These are phyloP conservation scores for Acanthornis magna DNA, from an alignment of 2,797 vertebrate genomes.

Conservation along the genomic window DNA sequence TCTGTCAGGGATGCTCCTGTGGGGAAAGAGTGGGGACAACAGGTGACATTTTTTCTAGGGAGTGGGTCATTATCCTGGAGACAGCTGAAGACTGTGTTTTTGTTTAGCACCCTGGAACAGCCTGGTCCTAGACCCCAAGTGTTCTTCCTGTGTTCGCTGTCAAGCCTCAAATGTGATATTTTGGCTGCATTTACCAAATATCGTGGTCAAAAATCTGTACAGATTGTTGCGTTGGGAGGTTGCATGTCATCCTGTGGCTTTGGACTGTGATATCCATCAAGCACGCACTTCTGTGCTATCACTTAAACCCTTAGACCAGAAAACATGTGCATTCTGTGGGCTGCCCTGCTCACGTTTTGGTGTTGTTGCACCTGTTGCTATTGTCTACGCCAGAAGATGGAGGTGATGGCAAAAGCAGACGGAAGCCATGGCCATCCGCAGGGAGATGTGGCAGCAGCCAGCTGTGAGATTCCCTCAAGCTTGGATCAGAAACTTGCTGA, in stretches of 20 bases:
- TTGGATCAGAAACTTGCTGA: neutral
- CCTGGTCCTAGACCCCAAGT: neutral
- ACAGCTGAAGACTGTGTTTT: neutral
- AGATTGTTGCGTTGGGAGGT: neutral
- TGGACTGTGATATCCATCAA: neutral
- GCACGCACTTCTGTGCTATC: neutral
- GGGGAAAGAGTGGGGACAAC: neutral
- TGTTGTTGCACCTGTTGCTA: conserved; percentile 23
- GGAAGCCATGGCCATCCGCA: fast-evolving
- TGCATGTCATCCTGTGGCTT: neutral
- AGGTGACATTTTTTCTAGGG: neutral
- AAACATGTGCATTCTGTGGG: neutral
- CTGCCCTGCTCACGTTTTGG: neutral
- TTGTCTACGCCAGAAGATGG: neutral
- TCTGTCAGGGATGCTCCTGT: neutral
- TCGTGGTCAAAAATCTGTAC: fast-evolving
- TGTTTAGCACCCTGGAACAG: neutral
- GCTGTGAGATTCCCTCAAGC: conserved; percentile 14
- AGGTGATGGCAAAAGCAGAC: conserved; percentile 18
- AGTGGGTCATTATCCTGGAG: neutral
- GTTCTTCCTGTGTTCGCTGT: neutral
- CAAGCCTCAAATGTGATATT: neutral
- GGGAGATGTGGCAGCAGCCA: neutral
- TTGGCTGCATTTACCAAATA: neutral
- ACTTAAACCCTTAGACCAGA: neutral